Evolutionary conservation across 2,113 vertebrate genomes (phyloP).

Genomic region (Semnopithecus entellus): DNA sequence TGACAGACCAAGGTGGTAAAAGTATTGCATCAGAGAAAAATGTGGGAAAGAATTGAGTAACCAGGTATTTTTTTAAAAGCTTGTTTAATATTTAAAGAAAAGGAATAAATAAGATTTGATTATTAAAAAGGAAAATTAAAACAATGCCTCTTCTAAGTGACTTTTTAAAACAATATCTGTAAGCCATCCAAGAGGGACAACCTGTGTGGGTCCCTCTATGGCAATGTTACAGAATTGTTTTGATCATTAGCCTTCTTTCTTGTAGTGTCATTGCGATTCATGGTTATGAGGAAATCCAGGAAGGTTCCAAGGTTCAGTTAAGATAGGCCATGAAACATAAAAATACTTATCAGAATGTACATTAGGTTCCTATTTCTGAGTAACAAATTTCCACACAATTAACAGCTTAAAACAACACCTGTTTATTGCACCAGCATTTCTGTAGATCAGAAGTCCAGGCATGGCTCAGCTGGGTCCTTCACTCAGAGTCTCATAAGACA

Average conservation of each 20-base stretch:
- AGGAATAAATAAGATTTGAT: background rate
- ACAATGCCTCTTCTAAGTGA: background rate
- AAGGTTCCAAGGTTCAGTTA: conserved; percentile 37
- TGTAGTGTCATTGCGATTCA: conserved; percentile 39
- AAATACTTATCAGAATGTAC: conserved; percentile 47
- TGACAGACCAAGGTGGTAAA: background rate
- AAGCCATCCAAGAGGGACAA: conserved; percentile 6
- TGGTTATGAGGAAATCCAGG: background rate
- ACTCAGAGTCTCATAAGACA: background rate
- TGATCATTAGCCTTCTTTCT: conserved; percentile 14
- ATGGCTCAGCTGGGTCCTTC: background rate
- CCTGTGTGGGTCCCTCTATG: background rate
- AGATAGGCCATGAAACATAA: conserved; percentile 43
- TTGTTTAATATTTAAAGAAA: background rate
- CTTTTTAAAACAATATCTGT: background rate
- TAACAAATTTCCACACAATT: conserved; percentile 50
- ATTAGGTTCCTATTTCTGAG: background rate
- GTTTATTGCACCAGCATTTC: background rate
- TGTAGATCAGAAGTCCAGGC: background rate
- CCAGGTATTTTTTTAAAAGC: background rate
- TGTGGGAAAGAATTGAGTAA: background rate
- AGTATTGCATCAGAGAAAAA: accelerated
- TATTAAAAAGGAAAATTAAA: background rate
- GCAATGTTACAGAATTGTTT: background rate
- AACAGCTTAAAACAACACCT: conserved; percentile 44